phyloP scores from a whole-genome alignment of 2,888 invertebrate species.

The Gibbula magus region DNA sequence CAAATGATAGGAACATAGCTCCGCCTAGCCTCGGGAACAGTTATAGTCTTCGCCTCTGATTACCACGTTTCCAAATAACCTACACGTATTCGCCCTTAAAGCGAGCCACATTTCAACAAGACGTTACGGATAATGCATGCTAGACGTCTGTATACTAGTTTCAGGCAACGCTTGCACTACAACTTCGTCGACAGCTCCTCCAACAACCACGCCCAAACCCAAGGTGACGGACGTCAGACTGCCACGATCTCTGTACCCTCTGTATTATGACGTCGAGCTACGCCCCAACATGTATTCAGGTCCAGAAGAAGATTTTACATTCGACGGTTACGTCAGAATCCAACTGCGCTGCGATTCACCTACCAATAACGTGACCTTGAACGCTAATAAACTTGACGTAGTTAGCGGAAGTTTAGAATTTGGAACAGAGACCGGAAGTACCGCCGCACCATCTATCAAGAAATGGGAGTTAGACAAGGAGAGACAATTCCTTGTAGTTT shows the following conservation, averaged over 20 bases:
- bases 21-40: no score
- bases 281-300: neutral
- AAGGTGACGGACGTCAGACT: constrained; percentile 48
- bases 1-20: no score
- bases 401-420: constrained; percentile 35
- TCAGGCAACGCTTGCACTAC: neutral
- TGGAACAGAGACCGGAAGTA: constrained; percentile 26
- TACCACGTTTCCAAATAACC: no score
- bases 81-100: no score
- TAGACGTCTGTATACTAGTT: no score
- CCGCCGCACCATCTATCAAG: constrained; percentile 32
- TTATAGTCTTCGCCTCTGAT: no score
- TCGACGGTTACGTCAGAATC: neutral
- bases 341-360: constrained; percentile 32
- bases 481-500: constrained; percentile 77
- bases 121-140: no score
- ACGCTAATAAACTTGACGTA: constrained; percentile 56
- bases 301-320: neutral
- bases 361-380: constrained; percentile 57
- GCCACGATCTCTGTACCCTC: neutral
- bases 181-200: neutral
- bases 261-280: constrained; percentile 4
- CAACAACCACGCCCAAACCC: neutral
- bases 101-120: no score
- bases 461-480: constrained; percentile 48